These are phyloP conservation scores for Lagopus muta DNA, from an alignment of 2,113 vertebrate genomes.

Conservation along the genomic window DNA sequence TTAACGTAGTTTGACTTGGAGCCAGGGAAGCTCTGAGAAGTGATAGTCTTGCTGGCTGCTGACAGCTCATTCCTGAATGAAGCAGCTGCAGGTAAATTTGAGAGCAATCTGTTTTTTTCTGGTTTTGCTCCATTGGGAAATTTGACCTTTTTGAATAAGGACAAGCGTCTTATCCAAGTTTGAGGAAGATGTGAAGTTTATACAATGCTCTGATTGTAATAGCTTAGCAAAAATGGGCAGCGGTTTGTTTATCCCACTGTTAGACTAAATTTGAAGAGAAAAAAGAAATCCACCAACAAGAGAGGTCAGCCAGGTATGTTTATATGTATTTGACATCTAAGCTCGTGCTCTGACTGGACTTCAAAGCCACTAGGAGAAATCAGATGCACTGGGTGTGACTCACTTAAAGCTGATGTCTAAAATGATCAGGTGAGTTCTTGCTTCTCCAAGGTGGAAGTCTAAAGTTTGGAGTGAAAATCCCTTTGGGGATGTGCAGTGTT, in stretches of 20 bases:
- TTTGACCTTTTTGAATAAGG: not conserved
- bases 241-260: not conserved
- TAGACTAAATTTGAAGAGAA: not conserved
- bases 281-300: not conserved
- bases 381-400: not conserved
- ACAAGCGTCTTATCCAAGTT: not conserved
- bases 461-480: not conserved
- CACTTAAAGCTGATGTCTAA: fast-evolving
- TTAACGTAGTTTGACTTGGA: constrained; percentile 22
- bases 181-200: not conserved
- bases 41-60: not conserved
- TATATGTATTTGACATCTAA: not conserved
- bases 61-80: not conserved
- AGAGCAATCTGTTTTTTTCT: not conserved
- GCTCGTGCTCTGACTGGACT: not conserved
- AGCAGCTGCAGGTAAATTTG: constrained; percentile 40
- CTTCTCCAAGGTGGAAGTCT: not conserved
- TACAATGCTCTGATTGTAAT: not conserved
- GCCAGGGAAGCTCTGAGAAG: constrained; percentile 39
- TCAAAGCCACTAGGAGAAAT: not conserved
- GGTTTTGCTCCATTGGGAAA: not conserved
- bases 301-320: not conserved
- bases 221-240: not conserved
- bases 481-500: not conserved
- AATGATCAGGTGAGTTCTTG: not conserved